Evolutionary conservation across 64 coral and sea anemone genomes (phyloP).

Genomic region (Stichodactyla mertensii): DNA sequence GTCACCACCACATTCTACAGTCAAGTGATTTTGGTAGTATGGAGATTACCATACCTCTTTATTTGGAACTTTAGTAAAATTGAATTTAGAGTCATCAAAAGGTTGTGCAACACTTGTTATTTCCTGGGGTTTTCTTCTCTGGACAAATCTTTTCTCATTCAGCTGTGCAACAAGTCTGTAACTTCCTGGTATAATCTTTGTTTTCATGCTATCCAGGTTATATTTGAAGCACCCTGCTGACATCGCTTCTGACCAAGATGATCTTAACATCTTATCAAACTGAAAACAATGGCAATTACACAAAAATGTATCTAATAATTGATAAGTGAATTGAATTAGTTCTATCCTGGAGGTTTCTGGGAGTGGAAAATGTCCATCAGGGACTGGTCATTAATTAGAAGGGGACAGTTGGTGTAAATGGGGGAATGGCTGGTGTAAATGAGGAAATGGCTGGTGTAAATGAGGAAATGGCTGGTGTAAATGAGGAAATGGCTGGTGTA

Average conservation of each 20-base stretch:
- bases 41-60: conserved; percentile 56
- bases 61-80: conserved; percentile 83
- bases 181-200: conserved; percentile 73
- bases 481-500: too few relatives aligned
- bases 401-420: background rate
- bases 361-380: background rate
- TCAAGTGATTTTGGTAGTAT: too few relatives aligned
- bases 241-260: conserved; percentile 68
- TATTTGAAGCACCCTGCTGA: conserved; percentile 79
- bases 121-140: conserved; percentile 71
- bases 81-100: conserved; percentile 76
- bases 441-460: too few relatives aligned
- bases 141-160: conserved; percentile 83
- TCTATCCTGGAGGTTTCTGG: background rate
- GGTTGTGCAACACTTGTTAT: conserved; percentile 80
- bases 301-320: too few relatives aligned
- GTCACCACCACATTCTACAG: too few relatives aligned
- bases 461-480: too few relatives aligned
- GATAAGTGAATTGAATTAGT: background rate
- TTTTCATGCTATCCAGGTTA: conserved; percentile 63
- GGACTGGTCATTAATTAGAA: background rate
- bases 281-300: conserved; percentile 23
- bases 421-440: background rate
- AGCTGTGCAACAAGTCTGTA: conserved; percentile 69
- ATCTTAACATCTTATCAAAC: conserved; percentile 73